phyloP scores from a whole-genome alignment of 2,797 vertebrate genomes.

The Aplochiton taeniatus region DNA sequence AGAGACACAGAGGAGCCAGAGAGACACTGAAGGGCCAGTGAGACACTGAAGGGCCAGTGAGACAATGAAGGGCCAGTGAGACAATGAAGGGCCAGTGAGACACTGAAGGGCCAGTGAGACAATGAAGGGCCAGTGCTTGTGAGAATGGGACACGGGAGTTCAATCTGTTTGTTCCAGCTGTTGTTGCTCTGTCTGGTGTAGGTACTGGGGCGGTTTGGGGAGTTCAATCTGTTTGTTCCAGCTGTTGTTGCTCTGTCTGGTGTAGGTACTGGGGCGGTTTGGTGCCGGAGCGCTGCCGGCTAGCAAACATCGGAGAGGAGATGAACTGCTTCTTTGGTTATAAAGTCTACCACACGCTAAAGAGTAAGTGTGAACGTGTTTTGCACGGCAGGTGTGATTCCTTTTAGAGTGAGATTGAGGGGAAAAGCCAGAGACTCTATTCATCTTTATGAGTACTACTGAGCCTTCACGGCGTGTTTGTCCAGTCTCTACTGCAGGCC shows the following conservation, averaged over 20 bases:
- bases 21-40: neutral
- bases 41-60: too few relatives aligned
- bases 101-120: neutral
- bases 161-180: neutral
- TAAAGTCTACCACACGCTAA: slow-evolving; percentile 88
- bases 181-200: slow-evolving; percentile 43
- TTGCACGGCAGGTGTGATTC: neutral
- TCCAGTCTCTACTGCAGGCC: too few relatives aligned
- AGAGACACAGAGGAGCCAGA: too few relatives aligned
- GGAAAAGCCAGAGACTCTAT: too few relatives aligned
- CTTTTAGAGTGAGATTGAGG: neutral
- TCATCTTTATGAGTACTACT: too few relatives aligned
- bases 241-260: neutral
- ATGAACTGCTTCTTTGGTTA: slow-evolving; percentile 98
- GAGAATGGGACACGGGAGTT: too few relatives aligned
- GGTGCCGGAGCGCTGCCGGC: slow-evolving; percentile 88
- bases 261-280: slow-evolving; percentile 88
- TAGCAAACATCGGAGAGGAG: slow-evolving; percentile 86
- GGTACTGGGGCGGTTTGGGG: slow-evolving; percentile 88
- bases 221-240: neutral
- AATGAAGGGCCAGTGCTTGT: neutral
- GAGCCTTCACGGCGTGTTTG: neutral
- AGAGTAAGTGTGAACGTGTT: slow-evolving; percentile 77
- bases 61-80: neutral
- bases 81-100: neutral